These are phyloP conservation scores for Episyrphus balteatus DNA, from an alignment of 1,140 invertebrate genomes.

Conservation along the genomic window DNA sequence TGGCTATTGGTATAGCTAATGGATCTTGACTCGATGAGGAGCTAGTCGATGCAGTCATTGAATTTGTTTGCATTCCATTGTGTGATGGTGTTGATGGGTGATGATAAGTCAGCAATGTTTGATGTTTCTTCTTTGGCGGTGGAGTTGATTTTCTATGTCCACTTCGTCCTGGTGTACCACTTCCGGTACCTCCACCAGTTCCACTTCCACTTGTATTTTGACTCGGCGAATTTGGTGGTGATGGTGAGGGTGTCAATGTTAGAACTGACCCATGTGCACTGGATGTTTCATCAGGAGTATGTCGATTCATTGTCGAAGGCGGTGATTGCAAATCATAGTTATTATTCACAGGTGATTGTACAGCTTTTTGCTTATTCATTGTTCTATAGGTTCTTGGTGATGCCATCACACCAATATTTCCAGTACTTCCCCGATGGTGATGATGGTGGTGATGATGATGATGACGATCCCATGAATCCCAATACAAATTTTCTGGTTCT, in stretches of 20 bases:
- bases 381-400: constrained; percentile 24
- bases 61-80: background rate
- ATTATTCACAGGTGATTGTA: constrained; percentile 8
- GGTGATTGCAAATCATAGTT: constrained; percentile 3
- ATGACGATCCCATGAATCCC: constrained; percentile 84
- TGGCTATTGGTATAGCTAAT: constrained; percentile 51
- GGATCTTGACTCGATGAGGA: constrained; percentile 20
- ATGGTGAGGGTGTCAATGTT: constrained; percentile 30
- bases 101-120: constrained; percentile 39
- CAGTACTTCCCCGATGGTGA: constrained; percentile 23
- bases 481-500: constrained; percentile 57
- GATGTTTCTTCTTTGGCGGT: constrained; percentile 61
- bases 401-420: constrained; percentile 21
- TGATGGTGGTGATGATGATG: constrained; percentile 21
- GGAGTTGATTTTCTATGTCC: constrained; percentile 45
- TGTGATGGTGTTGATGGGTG: constrained; percentile 17
- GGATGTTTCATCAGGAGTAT: constrained; percentile 11
- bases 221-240: constrained; percentile 30
- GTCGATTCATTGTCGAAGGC: constrained; percentile 7
- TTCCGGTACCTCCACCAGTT: constrained; percentile 15
- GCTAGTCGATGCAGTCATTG: background rate
- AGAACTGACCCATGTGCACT: constrained; percentile 17
- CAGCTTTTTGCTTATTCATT: constrained; percentile 7
- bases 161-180: constrained; percentile 22
- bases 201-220: constrained; percentile 45